Base-by-base conservation (phyloP, 2,888 invertebrate species). In the Epiblema foenella region DNA sequence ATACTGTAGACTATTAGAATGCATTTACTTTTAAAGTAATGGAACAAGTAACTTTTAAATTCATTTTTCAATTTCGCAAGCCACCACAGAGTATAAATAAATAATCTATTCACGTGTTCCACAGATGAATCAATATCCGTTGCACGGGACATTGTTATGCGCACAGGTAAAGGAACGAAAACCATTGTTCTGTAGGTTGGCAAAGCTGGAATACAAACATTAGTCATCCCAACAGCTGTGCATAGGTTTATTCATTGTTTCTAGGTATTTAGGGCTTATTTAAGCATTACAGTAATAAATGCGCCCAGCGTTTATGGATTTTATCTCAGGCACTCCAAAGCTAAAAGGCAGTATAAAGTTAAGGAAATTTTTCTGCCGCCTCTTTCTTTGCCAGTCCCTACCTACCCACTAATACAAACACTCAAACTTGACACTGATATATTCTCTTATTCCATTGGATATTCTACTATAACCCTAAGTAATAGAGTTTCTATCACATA, bases 121-220 rank as follows among this genome's bases (percentile, higher is more conserved):
- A 70, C 52, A 65, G 58, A 70, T 70, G 65, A 70, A 66, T 70
- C 70, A 70, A 70, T 70, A 59, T 66, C 70, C 65, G 65, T 49
- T 65, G 58, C 58, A 54, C 15, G 39, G 15, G 24, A 46, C 59
- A 66, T 60, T 66, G 54, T 18, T 70, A 70, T 66, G 65, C 52
- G 59, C 9, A 37, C 18, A 54, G 52, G 59, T 64, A 64, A 69
- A 64, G 51, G 58, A 64, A 64, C 29, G 37, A 54, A 52, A 59
- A 66, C 65, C 29, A 70, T 70, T 70, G 70, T 70, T 60, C 59
- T 70, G 18, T 60, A 69, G 24, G 60, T 46, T 60, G 65, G 59
- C 51, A 37, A 46, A 12, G n/a, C 59, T 65, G 69, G 65, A 54
- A 66, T 49, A 64, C 49, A 20, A 54, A 59, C 65, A 24, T 70